Base-by-base conservation (phyloP, 2,797 vertebrate species). In the Scleropages formosus region DNA sequence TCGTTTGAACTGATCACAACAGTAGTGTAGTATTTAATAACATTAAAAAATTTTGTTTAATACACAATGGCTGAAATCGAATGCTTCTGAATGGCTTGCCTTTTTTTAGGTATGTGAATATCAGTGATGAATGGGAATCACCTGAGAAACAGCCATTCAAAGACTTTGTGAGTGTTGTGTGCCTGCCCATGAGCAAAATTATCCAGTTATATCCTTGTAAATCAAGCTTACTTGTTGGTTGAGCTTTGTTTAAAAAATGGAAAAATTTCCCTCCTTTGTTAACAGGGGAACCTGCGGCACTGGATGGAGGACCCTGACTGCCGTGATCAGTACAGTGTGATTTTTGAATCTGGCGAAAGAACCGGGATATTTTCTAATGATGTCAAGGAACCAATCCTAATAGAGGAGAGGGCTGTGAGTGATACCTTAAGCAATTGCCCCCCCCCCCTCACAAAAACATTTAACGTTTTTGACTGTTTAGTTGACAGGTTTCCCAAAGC, bases 101-200 rank as follows among this genome's bases (percentile, higher is more conserved):
- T 83, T 8, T 77, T 85, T 8, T 77, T 85, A 4, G 98, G 82
- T 99, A 99, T 76, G 98, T 99, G 96, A 96, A 89, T 11, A 98
- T 99, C 85, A 93, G 94, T 67, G 97, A 99, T 51, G 96, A 99
- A 72, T 99, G 97, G 97, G 97, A 98, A 78, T 89, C 95, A 73
- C 98, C 97, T 62, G 96, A 97, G 82, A 99, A 99, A 77, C 98
- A 99, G 74, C 95, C 95, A 0, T 99, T 99, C 88, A 99, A 98
- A 90, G 97, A 99, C 82, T 93, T 98, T 94, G 98, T 98, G 84
- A 90, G 96, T 90, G 11, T 80, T 61, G 6, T 56, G n/a, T 6
- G n/a, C 15, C 18, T 24, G 2, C 27, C 59, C 16, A 24, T 53
- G 13, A 58, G 8, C 9, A 62, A 46, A 22, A 11, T 49, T 47